Evolutionary conservation across 2,113 vertebrate genomes (phyloP), one percentile per base, ranked within the genome.

Genomic region (Progne subis): DNA sequence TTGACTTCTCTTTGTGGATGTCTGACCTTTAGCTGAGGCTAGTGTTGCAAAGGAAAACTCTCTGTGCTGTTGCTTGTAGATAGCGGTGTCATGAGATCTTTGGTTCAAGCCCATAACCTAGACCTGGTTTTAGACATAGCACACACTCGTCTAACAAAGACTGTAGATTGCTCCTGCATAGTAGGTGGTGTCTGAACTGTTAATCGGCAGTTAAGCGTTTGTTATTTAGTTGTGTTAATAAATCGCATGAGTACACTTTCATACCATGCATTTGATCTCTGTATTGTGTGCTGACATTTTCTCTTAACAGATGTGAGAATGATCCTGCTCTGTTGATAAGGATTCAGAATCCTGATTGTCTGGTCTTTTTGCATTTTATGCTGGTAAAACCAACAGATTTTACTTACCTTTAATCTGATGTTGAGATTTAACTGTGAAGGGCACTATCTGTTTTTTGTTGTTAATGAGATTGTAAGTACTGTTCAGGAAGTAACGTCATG

Each of bases 21-120:
- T 76, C 53, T 94, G 91, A 82, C 87, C 71, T 94, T 86, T 47
- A 82, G 74, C 78, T 93, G 64, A 31, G 34, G 53, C 67, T 91
- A 0, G 29, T 91, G 2, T 55, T 2, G 1, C 67, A 76, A n/a
- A 77, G 9, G 32, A 77, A 34, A 70, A 18, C 37, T 49, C 14
- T 75, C 4, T 52, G 60, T 52, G 67, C 59, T 80, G 5, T 57
- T 31, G n/a, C 50, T 85, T 70, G 17, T 70, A 67, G 29, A 57
- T 23, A 57, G 43, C 3, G 2, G 31, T 69, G 67, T 34, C 31
- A 3, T 44, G 55, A 65, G 53, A 18, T 82, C 20, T 59, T 46
- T 69, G 29, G 16, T 65, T 82, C 59, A 63, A 77, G 24, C 15
- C 49, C 1, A 2, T 70, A 34, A 71, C 63, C 37, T 61, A 34